Conservation (phyloP, 2,113 vertebrate genomes). For the Dromiciops gliroides region DNA sequence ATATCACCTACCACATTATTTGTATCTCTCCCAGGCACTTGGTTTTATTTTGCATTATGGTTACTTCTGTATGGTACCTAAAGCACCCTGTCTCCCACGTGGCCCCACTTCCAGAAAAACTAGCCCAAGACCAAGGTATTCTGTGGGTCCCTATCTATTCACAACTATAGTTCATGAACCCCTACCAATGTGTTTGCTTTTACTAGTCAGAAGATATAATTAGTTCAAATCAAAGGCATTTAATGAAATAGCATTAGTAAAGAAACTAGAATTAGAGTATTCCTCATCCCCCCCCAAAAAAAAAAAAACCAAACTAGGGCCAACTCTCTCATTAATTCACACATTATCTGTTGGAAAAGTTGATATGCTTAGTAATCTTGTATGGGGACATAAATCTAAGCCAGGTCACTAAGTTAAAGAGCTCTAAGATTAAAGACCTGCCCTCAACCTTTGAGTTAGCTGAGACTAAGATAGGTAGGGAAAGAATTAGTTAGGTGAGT, state of each 20-base stretch:
- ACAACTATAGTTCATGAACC: background rate
- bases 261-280: background rate
- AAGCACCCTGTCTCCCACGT: background rate
- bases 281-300: background rate
- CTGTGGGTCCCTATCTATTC: background rate
- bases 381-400: background rate
- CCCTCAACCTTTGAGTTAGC: background rate
- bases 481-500: background rate
- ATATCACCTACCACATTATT: background rate
- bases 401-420: background rate
- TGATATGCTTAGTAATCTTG: background rate
- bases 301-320: background rate
- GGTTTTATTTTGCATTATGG: background rate
- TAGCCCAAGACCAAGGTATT: background rate
- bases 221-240: background rate
- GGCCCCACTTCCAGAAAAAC: background rate
- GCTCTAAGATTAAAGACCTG: background rate
- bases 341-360: background rate
- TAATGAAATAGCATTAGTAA: background rate
- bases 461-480: background rate
- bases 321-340: background rate
- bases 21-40: background rate
- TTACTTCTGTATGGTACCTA: background rate
- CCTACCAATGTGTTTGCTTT: background rate
- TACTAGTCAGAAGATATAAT: background rate